These are phyloP conservation scores for Lamellibrachia columna DNA, from an alignment of 2,888 invertebrate species.

Conservation along the genomic window DNA sequence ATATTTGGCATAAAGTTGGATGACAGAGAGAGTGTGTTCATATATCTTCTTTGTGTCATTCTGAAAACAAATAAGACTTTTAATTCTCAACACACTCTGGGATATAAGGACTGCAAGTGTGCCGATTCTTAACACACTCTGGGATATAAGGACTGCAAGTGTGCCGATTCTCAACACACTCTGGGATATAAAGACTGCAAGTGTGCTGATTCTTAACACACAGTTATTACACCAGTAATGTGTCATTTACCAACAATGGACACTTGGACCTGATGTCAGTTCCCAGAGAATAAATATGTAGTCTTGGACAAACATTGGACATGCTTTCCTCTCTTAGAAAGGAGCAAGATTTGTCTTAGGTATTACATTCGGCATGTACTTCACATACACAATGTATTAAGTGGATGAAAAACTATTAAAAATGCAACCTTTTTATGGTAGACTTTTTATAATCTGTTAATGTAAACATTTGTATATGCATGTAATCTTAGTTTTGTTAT, in stretches of 20 bases:
- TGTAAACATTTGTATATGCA: too few relatives aligned
- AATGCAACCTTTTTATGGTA: neutral
- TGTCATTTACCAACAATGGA: neutral
- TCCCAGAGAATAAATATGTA: neutral
- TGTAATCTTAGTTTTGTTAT: too few relatives aligned
- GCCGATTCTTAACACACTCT: neutral
- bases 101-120: neutral
- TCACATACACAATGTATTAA: too few relatives aligned
- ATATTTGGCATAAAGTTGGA: conserved; percentile 74
- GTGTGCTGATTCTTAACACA: neutral
- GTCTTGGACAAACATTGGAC: neutral
- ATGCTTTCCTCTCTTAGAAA: neutral
- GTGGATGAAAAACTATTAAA: too few relatives aligned
- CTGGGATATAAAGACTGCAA: neutral
- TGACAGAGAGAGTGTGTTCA: conserved; percentile 75
- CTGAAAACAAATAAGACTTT: conserved; percentile 43
- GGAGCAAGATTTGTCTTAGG: neutral
- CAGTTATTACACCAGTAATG: neutral
- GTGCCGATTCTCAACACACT: neutral
- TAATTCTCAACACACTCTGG: neutral
- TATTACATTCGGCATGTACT: too few relatives aligned
- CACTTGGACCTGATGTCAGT: neutral
- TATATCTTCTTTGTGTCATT: conserved; percentile 72
- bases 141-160: neutral
- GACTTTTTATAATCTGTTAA: too few relatives aligned